These are phyloP conservation scores for Odobenus rosmarus DNA, from an alignment of 2,113 vertebrate species.

Conservation along the genomic window DNA sequence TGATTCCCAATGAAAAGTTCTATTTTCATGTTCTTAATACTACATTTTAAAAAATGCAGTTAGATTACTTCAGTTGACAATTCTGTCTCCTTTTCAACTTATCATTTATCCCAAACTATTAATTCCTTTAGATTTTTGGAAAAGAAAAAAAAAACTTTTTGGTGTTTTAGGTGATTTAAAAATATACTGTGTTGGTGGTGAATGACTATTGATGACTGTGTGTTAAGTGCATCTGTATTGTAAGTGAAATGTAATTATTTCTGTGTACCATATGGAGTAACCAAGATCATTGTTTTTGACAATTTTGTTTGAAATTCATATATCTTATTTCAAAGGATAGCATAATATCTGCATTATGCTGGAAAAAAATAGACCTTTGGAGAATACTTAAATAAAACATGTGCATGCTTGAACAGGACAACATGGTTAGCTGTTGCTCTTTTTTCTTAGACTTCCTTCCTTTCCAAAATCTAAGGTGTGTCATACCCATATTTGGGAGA, in stretches of 20 bases:
- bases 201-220: conserved; percentile 89
- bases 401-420: conserved; percentile 90
- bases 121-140: conserved; percentile 82
- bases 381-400: conserved; percentile 91
- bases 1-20: conserved; percentile 76
- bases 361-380: conserved; percentile 88
- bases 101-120: conserved; percentile 78
- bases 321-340: conserved; percentile 88
- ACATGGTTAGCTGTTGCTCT: conserved; percentile 78
- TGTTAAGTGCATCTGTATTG: conserved; percentile 94
- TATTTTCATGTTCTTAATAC: conserved; percentile 78
- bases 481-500: neutral
- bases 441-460: conserved; percentile 59
- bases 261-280: conserved; percentile 91
- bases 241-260: conserved; percentile 93
- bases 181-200: conserved; percentile 89
- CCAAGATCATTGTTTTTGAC: conserved; percentile 87
- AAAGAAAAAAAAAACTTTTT: conserved; percentile 84
- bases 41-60: conserved; percentile 78
- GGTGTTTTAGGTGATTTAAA: conserved; percentile 88
- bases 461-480: neutral
- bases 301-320: conserved; percentile 87
- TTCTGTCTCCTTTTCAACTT: conserved; percentile 75
- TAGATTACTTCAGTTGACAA: conserved; percentile 78
- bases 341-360: conserved; percentile 88